Base-by-base conservation (phyloP, 2,797 vertebrate species). In the Podargus strigoides region DNA sequence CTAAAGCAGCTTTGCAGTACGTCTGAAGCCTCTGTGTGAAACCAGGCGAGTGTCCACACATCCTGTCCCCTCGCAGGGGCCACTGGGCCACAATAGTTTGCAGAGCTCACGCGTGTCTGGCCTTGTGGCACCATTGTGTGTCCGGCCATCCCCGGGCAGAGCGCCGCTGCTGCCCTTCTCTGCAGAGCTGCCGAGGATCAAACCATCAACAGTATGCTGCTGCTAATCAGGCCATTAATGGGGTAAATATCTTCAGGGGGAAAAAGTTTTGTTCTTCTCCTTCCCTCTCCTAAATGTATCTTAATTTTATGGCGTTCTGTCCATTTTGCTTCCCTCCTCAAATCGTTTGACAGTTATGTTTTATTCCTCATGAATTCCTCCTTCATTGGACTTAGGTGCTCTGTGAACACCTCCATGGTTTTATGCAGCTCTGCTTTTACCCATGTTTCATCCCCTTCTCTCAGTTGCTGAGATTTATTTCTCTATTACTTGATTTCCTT, bases 41-140 rank as follows among this genome's bases (percentile, higher is more conserved):
- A 1, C 12, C 53, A 28, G 56, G 39, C 5, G 8, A n/a, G 62
- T 16, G 53, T 80, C 90, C 58, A 1, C 50, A 5, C 32, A 0
- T 5, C 83, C 44, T 6, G 5, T 4, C 36, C 79, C 68, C 36
- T 4, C 56, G 10, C 41, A 0, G 62, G 63, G 60, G n/a, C 52
- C 2, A 3, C 7, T 1, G 0, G 30, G 76, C 60, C 76, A 2
- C n/a, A 3, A 0, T 16, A 11, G 2, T 0, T 30, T 22, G 80
- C 83, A 28, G 37, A 20, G 11, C 56, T 20, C 67, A 1, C 4
- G 63, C 6, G 0, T 3, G 5, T 17, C 44, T 24, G 64, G 36
- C 1, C 49, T 2, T 1, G 2, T 19, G 79, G 34, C 30, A 1
- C 20, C 6, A 6, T 0, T 1, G 7, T 3, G 44, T 32, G 69